phyloP scores from a whole-genome alignment of 2,113 vertebrate species.

The Otocyon megalotis region DNA sequence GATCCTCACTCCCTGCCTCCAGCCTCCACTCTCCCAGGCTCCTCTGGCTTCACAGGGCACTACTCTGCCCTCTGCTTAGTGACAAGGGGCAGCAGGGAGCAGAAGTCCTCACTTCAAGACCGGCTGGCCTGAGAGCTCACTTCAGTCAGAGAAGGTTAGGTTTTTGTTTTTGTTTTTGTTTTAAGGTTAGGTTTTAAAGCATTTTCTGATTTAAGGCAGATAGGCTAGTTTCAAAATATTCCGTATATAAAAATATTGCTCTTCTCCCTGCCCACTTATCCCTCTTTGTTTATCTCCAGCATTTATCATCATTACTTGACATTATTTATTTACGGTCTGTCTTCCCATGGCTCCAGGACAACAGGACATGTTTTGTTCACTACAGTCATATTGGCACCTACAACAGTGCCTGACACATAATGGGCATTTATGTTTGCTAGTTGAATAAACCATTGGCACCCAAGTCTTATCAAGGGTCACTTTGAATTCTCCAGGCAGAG shows the following conservation, averaged over 20 bases:
- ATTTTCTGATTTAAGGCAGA: slow-evolving; percentile 10
- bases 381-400: not conserved
- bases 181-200: not conserved
- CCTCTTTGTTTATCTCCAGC: not conserved
- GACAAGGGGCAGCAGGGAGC: not conserved
- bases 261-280: slow-evolving; percentile 29
- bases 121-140: not conserved
- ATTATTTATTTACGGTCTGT: slow-evolving; percentile 10
- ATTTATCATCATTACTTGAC: slow-evolving; percentile 42
- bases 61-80: not conserved
- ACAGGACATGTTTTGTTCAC: not conserved
- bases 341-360: not conserved
- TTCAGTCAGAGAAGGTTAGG: not conserved
- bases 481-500: slow-evolving; percentile 38
- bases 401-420: slow-evolving; percentile 1
- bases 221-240: not conserved
- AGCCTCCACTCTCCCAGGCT: not conserved
- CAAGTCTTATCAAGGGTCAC: not conserved
- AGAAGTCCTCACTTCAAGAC: not conserved
- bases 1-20: not conserved
- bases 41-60: not conserved
- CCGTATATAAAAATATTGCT: not conserved
- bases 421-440: not conserved
- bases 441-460: not conserved
- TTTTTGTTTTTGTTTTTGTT: not conserved